A percentile compares a stretch with the other conserved stretches of the same genome.
These are phyloP conservation scores for Promerops cafer DNA, from an alignment of 2,113 vertebrate species.

Conservation along the genomic window DNA sequence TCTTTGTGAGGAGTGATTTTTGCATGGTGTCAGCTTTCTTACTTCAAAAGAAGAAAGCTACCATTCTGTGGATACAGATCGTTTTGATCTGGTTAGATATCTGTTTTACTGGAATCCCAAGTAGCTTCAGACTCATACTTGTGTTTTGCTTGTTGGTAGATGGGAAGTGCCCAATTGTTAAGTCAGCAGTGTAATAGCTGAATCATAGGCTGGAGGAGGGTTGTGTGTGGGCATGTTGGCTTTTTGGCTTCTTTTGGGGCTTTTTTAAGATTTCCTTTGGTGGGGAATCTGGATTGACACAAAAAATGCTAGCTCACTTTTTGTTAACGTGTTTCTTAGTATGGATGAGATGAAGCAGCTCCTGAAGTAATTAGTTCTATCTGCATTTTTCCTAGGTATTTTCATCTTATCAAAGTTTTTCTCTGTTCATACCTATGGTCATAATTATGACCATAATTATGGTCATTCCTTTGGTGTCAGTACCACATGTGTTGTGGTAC, in stretches of 20 bases:
- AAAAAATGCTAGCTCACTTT: not conserved
- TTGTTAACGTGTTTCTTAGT: not conserved
- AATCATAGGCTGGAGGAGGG: not conserved
- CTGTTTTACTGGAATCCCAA: not conserved
- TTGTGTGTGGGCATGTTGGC: not conserved
- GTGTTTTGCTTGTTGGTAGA: not conserved
- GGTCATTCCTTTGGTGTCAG: no score
- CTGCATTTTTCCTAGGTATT: not conserved
- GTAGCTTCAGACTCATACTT: not conserved
- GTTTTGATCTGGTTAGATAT: not conserved
- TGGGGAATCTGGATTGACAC: not conserved
- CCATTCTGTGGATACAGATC: not conserved
- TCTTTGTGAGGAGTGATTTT: not conserved
- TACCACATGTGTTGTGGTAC: not conserved
- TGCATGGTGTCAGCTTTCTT: not conserved
- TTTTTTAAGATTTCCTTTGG: not conserved
- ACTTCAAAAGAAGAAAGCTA: not conserved
- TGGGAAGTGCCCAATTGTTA: not conserved
- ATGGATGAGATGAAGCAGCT: not conserved
- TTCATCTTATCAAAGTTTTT: not conserved
- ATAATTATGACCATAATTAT: not conserved
- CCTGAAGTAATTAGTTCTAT: not conserved
- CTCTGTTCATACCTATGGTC: not conserved
- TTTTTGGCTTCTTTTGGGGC: not conserved
- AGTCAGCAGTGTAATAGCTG: not conserved